Evolutionary conservation across 2,113 vertebrate species (phyloP).

Genomic region (Ondatra zibethicus): DNA sequence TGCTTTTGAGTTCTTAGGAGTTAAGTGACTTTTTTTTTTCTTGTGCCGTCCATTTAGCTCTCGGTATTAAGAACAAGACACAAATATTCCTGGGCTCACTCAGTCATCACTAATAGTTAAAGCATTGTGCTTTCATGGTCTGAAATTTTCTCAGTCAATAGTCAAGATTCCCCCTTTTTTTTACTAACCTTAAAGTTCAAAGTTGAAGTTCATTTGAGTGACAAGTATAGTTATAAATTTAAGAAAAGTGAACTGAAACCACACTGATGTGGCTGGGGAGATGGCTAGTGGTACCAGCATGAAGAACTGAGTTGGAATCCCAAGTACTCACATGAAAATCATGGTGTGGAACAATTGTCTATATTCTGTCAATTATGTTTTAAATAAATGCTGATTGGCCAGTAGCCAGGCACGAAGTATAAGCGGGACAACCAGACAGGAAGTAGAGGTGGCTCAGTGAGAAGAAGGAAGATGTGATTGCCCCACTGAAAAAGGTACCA

Average conservation of each 20-base stretch:
- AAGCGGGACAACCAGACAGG: no score
- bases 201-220: constrained; percentile 15
- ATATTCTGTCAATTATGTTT: no score
- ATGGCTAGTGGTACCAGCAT: background rate
- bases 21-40: background rate
- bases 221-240: constrained; percentile 15
- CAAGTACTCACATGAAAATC: background rate
- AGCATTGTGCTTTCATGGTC: background rate
- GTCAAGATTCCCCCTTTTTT: background rate
- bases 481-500: no score
- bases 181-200: constrained; percentile 23
- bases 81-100: background rate
- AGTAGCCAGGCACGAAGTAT: no score
- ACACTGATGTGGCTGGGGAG: background rate
- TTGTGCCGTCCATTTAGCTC: background rate
- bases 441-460: no score
- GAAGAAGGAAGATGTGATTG: no score
- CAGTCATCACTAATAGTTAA: background rate
- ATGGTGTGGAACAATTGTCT: no score
- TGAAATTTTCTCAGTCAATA: constrained; percentile 18
- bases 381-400: no score
- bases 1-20: background rate
- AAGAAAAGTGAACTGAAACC: background rate
- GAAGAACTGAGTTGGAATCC: no score
- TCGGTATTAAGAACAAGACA: constrained; percentile 33